Evolutionary conservation across 2,797 vertebrate genomes (phyloP).

Genomic region (Onychomys torridus): DNA sequence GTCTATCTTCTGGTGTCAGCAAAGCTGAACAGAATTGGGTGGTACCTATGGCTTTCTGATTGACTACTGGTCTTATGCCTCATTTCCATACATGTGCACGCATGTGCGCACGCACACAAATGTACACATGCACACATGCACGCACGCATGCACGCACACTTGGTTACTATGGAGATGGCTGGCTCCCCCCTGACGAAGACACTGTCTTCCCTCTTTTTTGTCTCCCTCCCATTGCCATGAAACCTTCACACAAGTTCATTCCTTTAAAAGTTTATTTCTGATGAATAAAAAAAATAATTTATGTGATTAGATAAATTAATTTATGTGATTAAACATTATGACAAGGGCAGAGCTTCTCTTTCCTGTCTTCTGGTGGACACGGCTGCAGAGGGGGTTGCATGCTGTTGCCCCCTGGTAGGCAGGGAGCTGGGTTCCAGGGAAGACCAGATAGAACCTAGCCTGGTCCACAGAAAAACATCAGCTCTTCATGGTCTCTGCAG

Average conservation of each 20-base stretch:
- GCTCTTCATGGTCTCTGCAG: conserved; percentile 75
- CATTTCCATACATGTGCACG: too few species aligned
- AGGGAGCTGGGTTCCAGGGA: conserved; percentile 12
- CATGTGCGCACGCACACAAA: too few species aligned
- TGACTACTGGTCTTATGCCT: neutral
- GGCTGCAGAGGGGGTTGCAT: neutral
- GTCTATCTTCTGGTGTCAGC: neutral
- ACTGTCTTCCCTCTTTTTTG: conserved; percentile 13
- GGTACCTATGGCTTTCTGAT: neutral
- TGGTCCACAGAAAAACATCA: conserved; percentile 75
- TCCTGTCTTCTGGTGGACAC: conserved; percentile 1
- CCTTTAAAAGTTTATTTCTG: conserved; percentile 88
- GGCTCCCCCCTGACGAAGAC: neutral
- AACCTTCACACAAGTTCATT: conserved; percentile 69
- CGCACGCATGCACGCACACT: too few species aligned
- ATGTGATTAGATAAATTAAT: conserved; percentile 93
- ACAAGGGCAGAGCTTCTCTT: conserved; percentile 67
- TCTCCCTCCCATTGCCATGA: conserved; percentile 13
- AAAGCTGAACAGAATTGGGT: neutral
- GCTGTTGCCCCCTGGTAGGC: rapidly evolving
- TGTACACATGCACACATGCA: too few species aligned
- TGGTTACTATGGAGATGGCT: neutral
- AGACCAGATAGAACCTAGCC: conserved; percentile 82
- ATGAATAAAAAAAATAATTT: conserved; percentile 93
- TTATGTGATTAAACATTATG: conserved; percentile 89